Conservation (phyloP, 2,888 invertebrate genomes). For the Napeogenes inachia region DNA sequence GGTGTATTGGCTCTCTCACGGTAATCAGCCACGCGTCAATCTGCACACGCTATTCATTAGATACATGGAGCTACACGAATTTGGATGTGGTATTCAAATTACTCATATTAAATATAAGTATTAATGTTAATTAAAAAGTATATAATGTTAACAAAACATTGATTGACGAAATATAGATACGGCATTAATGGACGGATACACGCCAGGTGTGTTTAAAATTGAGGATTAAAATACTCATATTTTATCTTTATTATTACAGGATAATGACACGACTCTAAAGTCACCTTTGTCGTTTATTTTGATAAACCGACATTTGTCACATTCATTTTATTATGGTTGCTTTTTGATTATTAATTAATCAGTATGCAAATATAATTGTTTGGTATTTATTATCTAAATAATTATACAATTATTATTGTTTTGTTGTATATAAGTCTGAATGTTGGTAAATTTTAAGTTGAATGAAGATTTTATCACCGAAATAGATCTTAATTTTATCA, state of each 20-base stretch:
- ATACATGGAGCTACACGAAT: conserved; percentile 1
- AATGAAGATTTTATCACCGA: too few relatives aligned
- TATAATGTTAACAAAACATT: not conserved
- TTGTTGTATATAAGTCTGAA: too few relatives aligned
- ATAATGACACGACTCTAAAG: conserved; percentile 23
- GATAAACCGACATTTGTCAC: conserved; percentile 24
- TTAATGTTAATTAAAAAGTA: not conserved
- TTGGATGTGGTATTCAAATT: conserved; percentile 12
- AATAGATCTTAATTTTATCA: too few relatives aligned
- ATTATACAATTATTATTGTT: too few relatives aligned
- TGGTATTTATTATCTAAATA: too few relatives aligned
- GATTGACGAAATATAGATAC: conserved; percentile 1
- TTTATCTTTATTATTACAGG: conserved; percentile 13
- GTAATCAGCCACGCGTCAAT: conserved; percentile 40
- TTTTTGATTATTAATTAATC: not conserved
- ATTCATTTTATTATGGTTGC: not conserved
- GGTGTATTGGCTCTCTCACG: conserved; percentile 29
- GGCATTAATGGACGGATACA: not conserved
- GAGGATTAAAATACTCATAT: not conserved
- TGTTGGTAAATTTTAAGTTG: too few relatives aligned
- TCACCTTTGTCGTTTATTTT: conserved; percentile 25
- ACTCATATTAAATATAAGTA: not conserved
- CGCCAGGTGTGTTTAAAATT: not conserved
- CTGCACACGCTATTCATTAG: conserved; percentile 40
- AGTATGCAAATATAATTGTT: conserved; percentile 1